These are phyloP conservation scores for Notolabrus celidotus DNA, from an alignment of 2,797 vertebrate genomes.

Conservation along the genomic window DNA sequence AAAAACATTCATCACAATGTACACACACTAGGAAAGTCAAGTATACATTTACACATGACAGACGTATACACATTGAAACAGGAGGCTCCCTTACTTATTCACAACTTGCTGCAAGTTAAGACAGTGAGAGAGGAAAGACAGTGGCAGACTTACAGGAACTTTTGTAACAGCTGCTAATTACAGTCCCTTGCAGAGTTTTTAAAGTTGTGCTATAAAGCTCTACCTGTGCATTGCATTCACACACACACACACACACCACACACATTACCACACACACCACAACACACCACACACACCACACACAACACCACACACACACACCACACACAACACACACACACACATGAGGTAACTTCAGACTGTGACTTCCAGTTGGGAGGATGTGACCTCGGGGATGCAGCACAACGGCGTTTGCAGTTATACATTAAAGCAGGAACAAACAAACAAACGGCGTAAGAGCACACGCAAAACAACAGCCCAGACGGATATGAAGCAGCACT, in stretches of 20 bases:
- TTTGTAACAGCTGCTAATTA: conserved; percentile 28
- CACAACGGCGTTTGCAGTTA: not conserved
- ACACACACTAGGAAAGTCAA: not conserved
- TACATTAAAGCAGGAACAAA: not conserved
- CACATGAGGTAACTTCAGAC: not conserved
- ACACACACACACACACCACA: not conserved
- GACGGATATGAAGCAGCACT: not conserved
- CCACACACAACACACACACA: not conserved
- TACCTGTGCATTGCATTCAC: not conserved
- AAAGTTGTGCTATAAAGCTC: conserved; percentile 26
- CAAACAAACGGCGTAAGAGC: not conserved
- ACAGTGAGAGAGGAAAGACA: not conserved
- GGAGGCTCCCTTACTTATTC: not conserved
- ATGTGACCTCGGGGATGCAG: not conserved
- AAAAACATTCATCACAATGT: conserved; percentile 2
- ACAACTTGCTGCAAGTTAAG: not conserved
- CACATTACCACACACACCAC: too few relatives aligned
- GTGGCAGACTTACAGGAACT: conserved; percentile 5
- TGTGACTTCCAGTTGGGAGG: not conserved
- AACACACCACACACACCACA: too few relatives aligned
- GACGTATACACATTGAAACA: not conserved
- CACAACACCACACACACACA: not conserved
- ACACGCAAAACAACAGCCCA: not conserved
- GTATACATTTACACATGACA: conserved; percentile 2
- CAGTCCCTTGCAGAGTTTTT: not conserved